Percentiles rank a stretch among this genome's conserved stretches.
phyloP scores from a whole-genome alignment of 1,140 invertebrate species.

The Drosophila novamexicana region DNA sequence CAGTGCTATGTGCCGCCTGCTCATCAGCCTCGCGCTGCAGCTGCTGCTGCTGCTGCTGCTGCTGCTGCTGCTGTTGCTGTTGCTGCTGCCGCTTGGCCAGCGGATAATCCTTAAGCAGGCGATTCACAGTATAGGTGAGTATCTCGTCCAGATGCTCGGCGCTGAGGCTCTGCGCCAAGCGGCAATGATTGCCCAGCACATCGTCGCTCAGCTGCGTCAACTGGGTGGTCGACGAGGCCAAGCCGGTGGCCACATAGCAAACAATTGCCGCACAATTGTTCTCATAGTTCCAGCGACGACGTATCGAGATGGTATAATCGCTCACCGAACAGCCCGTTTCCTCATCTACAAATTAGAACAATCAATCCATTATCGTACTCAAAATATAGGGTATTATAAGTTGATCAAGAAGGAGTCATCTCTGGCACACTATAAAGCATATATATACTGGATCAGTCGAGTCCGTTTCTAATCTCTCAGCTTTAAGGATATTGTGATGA shows the following conservation, averaged over 20 bases:
- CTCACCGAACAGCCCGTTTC: constrained; percentile 93
- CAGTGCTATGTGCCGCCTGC: constrained; percentile 21
- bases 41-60: constrained; percentile 10
- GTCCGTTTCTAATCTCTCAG: too few relatives aligned
- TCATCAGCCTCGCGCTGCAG: constrained; percentile 22
- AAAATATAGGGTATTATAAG: not conserved
- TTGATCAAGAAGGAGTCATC: not conserved
- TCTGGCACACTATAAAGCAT: too few relatives aligned
- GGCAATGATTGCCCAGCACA: constrained; percentile 86
- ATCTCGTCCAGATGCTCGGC: constrained; percentile 88
- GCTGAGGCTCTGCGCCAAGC: constrained; percentile 85
- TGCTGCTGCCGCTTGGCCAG: constrained; percentile 54
- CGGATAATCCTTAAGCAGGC: constrained; percentile 89
- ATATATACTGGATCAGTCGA: too few relatives aligned
- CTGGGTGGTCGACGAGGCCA: constrained; percentile 88
- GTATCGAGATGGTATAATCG: constrained; percentile 91
- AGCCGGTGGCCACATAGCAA: constrained; percentile 90
- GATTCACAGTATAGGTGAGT: constrained; percentile 89
- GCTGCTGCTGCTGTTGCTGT: constrained; percentile 17
- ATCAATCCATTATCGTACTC: not conserved
- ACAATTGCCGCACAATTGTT: constrained; percentile 93
- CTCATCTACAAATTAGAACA: constrained; percentile 87
- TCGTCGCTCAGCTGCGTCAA: constrained; percentile 86
- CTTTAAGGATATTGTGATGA: too few relatives aligned
- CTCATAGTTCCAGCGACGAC: constrained; percentile 94